These are phyloP conservation scores for Neodiprion virginianus DNA, from an alignment of 1,140 invertebrate species.

Conservation along the genomic window DNA sequence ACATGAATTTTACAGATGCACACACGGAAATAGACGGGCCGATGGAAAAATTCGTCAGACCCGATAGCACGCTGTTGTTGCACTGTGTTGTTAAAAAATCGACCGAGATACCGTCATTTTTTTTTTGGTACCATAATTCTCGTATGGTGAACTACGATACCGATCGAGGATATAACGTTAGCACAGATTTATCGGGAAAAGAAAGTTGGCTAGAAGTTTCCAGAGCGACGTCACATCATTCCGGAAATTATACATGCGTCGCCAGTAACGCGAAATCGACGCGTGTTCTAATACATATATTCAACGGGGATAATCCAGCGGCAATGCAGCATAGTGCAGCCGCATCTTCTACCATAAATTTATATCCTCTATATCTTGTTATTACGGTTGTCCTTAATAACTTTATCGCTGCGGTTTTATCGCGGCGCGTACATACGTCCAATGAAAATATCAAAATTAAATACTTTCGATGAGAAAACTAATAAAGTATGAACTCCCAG, in stretches of 20 bases:
- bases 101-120: constrained; percentile 81
- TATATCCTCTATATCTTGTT: neutral
- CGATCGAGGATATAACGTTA: constrained; percentile 83
- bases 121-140: constrained; percentile 92
- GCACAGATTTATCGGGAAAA: constrained; percentile 68
- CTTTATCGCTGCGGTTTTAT: neutral
- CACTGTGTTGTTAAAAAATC: constrained; percentile 82
- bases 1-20: constrained; percentile 71
- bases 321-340: constrained; percentile 65
- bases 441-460: constrained; percentile 5
- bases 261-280: constrained; percentile 85
- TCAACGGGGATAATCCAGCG: constrained; percentile 75
- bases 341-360: constrained; percentile 27
- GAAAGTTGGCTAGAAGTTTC: constrained; percentile 72
- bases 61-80: constrained; percentile 80
- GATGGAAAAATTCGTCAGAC: constrained; percentile 84
- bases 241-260: constrained; percentile 88
- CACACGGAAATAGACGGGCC: constrained; percentile 84
- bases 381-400: neutral
- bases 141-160: constrained; percentile 90
- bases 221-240: constrained; percentile 73
- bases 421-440: neutral
- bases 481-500: too few species aligned
- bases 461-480: neutral
- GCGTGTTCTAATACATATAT: constrained; percentile 84